Percentiles rank a stretch among this genome's conserved stretches.
These are phyloP conservation scores for Galerucella nymphaeae DNA, from an alignment of 2,888 invertebrate genomes.

Conservation along the genomic window DNA sequence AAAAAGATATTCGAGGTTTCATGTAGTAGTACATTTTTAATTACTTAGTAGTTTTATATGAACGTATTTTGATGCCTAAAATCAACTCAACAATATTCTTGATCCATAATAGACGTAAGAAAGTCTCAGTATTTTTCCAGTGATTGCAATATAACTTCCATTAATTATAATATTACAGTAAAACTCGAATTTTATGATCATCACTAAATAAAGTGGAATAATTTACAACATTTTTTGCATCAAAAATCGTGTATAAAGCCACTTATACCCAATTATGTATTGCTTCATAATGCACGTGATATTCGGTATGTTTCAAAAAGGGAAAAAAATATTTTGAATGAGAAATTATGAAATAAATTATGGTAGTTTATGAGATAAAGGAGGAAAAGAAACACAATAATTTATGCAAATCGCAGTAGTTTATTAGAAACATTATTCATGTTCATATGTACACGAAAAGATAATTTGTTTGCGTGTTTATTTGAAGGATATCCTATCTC, in stretches of 20 bases:
- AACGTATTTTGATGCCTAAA: no score
- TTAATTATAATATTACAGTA: no score
- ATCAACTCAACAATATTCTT: no score
- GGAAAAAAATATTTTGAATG: neutral
- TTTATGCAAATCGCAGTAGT: neutral
- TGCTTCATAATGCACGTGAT: neutral
- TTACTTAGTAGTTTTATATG: no score
- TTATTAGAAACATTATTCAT: conserved; percentile 7
- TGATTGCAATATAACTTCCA: no score
- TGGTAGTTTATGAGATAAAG: neutral
- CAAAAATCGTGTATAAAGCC: neutral
- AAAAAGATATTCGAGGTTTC: no score
- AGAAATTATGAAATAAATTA: neutral
- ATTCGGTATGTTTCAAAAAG: neutral
- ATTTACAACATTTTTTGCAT: neutral
- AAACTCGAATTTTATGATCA: no score
- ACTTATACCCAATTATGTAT: neutral
- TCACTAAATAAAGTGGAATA: no score
- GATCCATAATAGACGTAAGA: no score
- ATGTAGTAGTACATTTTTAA: no score
- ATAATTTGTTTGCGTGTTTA: conserved; percentile 5
- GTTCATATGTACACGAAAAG: neutral
- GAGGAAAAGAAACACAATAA: neutral
- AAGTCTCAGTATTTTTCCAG: no score
- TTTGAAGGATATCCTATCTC: conserved; percentile 8